phyloP scores from a whole-genome alignment of 2,113 vertebrate genomes.

The Vulpes ferrilata region DNA sequence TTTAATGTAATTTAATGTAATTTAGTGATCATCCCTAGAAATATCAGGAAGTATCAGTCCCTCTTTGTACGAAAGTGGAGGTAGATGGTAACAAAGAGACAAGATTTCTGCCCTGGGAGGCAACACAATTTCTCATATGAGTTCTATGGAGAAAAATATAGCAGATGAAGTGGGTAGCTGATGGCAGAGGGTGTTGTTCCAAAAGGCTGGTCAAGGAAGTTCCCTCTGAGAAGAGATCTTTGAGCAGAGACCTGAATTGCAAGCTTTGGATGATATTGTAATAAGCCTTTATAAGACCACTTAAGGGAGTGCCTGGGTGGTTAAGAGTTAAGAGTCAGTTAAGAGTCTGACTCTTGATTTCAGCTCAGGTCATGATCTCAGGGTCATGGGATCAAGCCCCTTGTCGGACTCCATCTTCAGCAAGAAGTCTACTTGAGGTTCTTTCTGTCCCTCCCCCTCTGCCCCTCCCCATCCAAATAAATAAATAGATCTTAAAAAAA shows the following conservation, averaged over 20 bases:
- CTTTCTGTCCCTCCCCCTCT: background rate
- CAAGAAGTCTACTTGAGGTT: background rate
- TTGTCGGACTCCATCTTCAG: background rate
- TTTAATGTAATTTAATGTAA: background rate
- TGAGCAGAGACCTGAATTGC: background rate
- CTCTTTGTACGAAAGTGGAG: background rate
- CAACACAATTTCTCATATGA: background rate
- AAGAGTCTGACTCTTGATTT: background rate
- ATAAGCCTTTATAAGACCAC: background rate
- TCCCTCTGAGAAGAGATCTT: background rate
- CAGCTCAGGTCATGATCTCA: background rate
- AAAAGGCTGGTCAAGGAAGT: background rate
- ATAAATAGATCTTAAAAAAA: too few relatives aligned
- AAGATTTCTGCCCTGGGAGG: background rate
- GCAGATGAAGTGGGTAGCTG: too few relatives aligned
- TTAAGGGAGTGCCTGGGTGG: background rate
- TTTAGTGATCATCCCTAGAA: background rate
- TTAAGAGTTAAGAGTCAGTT: background rate
- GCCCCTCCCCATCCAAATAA: background rate
- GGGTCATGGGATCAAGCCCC: background rate
- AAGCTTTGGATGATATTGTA: background rate
- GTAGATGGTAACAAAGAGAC: background rate
- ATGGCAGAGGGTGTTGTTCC: background rate
- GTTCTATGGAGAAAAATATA: background rate
- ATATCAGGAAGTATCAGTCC: background rate